Evolutionary conservation across 2,888 invertebrate genomes (phyloP), one percentile per base, ranked within the genome.

Genomic region (Epirrhoe alternata): DNA sequence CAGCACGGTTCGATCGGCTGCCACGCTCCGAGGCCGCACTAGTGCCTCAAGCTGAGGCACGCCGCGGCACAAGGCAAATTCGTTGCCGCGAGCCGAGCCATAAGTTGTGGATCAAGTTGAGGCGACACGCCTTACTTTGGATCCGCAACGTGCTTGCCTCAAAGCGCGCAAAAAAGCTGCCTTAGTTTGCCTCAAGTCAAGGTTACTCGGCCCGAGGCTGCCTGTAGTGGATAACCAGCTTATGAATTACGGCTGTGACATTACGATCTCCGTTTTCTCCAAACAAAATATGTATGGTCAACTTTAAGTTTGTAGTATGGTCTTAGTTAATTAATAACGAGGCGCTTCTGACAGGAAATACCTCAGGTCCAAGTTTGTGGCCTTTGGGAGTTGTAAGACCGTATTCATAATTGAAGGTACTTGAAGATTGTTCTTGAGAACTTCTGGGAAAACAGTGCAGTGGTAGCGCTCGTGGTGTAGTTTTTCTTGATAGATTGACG

Each of bases 281-380:
- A 10, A 12, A 2, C 5, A 2, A 38, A 38, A 33, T 47, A 61
- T 17, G 53, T 61, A 47, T 53, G 61, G 61, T 61, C 61, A 61
- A 35, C 47, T 61, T 17, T 24, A 47, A 61, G 16, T 59, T 53
- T 33, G 17, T 17, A 47, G 42, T 38, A 38, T 24, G 24, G 3
- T 60, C 51, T 52, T 60, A 24, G 30, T 54, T 53, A 61, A 54
- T 61, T 61, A 61, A 54, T 54, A 7, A 47, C 7, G 42, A 30
- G 54, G 61, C 3, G 10, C 53, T 54, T 54, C 61, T n/a, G 30
- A 24, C 53, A 31, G 47, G 61, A 54, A 61, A 31, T 61, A 55
- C 49, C 31, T 30, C 49, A 49, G 54, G 33, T 57, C 57, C 42
- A 49, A 54, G 54, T 54, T 53, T 61, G 5, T n/a, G 33, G 54